Conservation (phyloP, 2,797 vertebrate species). For the Thripadectes ignobilis region DNA sequence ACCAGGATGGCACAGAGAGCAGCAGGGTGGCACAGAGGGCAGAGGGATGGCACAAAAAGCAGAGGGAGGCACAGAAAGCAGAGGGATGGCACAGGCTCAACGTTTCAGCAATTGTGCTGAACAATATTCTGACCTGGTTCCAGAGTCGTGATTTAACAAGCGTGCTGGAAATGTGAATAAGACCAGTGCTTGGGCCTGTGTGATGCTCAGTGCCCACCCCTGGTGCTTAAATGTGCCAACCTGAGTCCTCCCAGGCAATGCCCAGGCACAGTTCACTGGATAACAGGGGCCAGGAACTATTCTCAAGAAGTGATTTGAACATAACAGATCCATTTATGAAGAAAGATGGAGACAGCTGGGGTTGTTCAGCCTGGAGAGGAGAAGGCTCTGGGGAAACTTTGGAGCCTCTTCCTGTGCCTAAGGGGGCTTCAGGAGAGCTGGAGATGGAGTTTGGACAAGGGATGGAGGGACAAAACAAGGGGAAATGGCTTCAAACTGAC, state of each 20-base stretch:
- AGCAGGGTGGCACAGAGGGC: background rate
- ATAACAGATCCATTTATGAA: background rate
- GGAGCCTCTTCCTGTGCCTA: rapidly evolving
- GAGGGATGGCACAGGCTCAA: background rate
- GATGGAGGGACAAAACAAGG: rapidly evolving
- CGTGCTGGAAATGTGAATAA: background rate
- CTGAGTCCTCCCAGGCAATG: background rate
- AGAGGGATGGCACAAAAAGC: too few species aligned
- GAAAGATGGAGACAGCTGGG: background rate
- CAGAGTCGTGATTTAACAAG: background rate
- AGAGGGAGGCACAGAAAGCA: too few species aligned
- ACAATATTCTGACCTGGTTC: background rate
- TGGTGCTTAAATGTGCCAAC: background rate
- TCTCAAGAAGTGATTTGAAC: background rate
- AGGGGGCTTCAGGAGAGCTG: background rate
- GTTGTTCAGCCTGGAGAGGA: background rate
- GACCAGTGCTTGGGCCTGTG: background rate
- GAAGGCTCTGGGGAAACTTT: background rate
- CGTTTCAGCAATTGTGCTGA: background rate
- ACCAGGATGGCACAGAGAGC: background rate
- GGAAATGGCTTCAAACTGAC: background rate
- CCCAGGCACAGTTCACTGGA: background rate
- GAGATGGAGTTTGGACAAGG: background rate
- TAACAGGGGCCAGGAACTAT: background rate
- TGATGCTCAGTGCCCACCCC: background rate